Conservation (phyloP, 2,113 vertebrate species). For the Mesoclemmys tuberculata region DNA sequence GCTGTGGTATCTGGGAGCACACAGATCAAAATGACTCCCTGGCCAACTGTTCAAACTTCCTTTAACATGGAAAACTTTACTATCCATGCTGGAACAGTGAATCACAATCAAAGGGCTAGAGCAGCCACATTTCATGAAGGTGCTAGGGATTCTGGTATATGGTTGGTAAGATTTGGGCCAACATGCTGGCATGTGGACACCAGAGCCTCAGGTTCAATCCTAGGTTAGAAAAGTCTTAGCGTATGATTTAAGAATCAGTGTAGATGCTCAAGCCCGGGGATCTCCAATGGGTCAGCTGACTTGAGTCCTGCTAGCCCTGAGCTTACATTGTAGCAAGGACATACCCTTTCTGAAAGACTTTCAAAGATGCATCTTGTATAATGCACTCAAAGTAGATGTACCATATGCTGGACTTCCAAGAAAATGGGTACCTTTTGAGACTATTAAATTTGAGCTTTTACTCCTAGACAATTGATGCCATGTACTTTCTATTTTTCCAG, state of each 20-base stretch:
- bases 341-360: neutral
- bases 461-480: neutral
- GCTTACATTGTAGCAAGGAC: neutral
- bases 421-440: constrained; percentile 18
- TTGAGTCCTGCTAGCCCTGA: neutral
- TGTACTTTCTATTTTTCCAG: constrained; percentile 53
- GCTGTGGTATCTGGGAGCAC: neutral
- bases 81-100: too few species aligned
- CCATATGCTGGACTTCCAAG: neutral
- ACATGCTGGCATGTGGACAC: neutral
- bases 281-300: neutral
- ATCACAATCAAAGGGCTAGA: neutral
- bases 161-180: neutral
- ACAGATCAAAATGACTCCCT: neutral
- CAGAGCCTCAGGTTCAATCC: neutral
- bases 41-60: neutral
- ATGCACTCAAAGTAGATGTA: neutral
- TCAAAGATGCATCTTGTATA: neutral
- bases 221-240: neutral
- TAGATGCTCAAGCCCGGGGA: neutral
- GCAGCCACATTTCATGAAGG: neutral
- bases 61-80: too few species aligned
- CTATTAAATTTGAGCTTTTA: neutral
- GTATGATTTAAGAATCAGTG: neutral
- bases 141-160: neutral